Percentiles rank a stretch among this genome's conserved stretches.
These are phyloP conservation scores for Lanistes nyassanus DNA, from an alignment of 1,140 invertebrate genomes.

Conservation along the genomic window DNA sequence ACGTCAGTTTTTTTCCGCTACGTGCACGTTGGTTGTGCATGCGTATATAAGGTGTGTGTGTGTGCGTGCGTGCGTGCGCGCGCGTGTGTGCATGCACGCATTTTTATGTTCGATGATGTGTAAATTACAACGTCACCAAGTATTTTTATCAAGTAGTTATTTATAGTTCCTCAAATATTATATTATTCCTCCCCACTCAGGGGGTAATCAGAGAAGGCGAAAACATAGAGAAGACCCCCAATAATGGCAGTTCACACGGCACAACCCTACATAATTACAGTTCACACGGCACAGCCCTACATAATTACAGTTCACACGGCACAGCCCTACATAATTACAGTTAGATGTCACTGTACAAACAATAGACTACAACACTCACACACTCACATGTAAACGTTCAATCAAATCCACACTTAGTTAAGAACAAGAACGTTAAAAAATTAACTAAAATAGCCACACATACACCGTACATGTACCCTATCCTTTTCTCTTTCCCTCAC, in stretches of 20 bases:
- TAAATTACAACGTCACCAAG: background rate
- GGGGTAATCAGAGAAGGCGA: background rate
- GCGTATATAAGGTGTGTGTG: background rate
- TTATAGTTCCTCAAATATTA: background rate
- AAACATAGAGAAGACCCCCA: background rate
- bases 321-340: background rate
- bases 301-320: background rate
- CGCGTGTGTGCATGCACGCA: background rate
- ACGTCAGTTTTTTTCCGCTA: background rate
- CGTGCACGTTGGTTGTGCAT: background rate
- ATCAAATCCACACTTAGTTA: background rate
- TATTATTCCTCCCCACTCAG: background rate
- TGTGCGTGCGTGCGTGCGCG: conserved; percentile 1
- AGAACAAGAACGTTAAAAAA: background rate
- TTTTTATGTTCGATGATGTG: background rate
- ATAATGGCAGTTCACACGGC: background rate
- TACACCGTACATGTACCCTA: background rate
- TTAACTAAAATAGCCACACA: background rate
- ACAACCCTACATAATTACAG: background rate
- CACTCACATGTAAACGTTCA: background rate
- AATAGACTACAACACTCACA: conserved; percentile 15
- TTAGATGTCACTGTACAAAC: conserved; percentile 6
- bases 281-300: background rate
- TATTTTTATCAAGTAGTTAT: background rate
- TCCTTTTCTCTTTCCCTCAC: background rate